Base-by-base conservation (phyloP, 2,888 invertebrate genomes). In the Odontomyia ornata region DNA sequence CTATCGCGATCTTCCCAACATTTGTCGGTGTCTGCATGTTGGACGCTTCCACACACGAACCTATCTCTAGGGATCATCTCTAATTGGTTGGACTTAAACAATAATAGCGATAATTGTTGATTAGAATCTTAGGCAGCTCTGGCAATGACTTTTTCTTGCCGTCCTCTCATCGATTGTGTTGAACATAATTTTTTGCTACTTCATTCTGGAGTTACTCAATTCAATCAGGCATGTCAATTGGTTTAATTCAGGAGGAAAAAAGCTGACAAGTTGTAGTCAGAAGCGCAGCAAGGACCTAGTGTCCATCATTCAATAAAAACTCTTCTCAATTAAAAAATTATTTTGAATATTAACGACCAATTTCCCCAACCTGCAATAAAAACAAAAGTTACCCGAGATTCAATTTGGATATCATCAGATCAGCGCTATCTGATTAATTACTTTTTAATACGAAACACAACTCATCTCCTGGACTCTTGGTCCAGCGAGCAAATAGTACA, bases 101-200 rank as follows among this genome's bases (percentile, higher is more conserved):
- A 77, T 79, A 79, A 77, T 78, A 78, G 78, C 75, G 77, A 69
- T 76, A 77, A 79, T 78, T 78, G 77, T 57, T 67, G 75, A 75
- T 75, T 75, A 75, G 75, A 46, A 75, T 75, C 75, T 62, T 64
- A 46, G 62, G 64, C 28, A 75, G 57, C 25, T 72, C 21, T 57
- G 43, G 36, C 25, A n/a, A 36, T 23, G 73, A 27, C 23, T 43
- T 60, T 60, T 60, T 21, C 43, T 73, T 73, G 7, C 11, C 36
- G 30, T 21, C 28, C 28, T 23, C 23, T 23, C 65, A n/a, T 36
- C 13, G 47, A 25, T n/a, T n/a, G 25, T 69, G 43, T 27, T 46
- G 46, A 21, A 43, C 46, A 47, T 18, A 11, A 3, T 5, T 69
- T 47, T 69, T 69, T n/a, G n/a, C 36, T 36, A 9, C 36, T 36